Conservation (phyloP, 2,797 vertebrate genomes). For the Helarctos malayanus region DNA sequence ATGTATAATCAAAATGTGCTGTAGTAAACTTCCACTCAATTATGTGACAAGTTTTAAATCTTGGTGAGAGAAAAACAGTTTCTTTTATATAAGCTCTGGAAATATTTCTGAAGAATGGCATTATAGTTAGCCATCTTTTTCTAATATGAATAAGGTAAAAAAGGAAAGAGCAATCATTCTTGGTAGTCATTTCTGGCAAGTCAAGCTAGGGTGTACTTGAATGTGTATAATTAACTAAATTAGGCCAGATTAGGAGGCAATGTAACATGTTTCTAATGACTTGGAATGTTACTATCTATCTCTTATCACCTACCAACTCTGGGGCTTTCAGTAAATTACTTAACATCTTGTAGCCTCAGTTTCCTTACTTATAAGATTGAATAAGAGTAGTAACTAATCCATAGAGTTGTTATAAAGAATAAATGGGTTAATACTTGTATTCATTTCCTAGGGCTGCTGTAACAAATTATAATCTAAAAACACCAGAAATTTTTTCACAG, state of each 20-base stretch:
- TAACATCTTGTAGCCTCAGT: not conserved
- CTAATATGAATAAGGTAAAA: not conserved
- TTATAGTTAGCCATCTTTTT: not conserved
- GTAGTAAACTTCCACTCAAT: constrained; percentile 65
- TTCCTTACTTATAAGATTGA: not conserved
- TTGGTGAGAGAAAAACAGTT: not conserved
- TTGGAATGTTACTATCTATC: not conserved
- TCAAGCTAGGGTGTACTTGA: not conserved
- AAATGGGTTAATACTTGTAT: not conserved
- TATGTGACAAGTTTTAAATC: constrained; percentile 63
- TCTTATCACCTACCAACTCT: not conserved
- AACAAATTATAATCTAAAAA: not conserved
- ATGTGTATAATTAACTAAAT: not conserved
- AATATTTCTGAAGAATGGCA: not conserved
- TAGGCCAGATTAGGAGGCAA: not conserved
- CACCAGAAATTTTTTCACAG: not conserved
- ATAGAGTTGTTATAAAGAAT: not conserved
- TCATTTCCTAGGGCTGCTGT: not conserved
- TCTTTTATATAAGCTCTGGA: constrained; percentile 30
- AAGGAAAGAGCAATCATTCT: not conserved
- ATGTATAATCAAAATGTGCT: constrained; percentile 67
- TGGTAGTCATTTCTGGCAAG: not conserved
- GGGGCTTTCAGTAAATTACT: not conserved
- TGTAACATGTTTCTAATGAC: not conserved
- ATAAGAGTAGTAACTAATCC: not conserved